Base-by-base conservation (phyloP, 2,797 vertebrate species). In the Helicolenus hilgendorfi region DNA sequence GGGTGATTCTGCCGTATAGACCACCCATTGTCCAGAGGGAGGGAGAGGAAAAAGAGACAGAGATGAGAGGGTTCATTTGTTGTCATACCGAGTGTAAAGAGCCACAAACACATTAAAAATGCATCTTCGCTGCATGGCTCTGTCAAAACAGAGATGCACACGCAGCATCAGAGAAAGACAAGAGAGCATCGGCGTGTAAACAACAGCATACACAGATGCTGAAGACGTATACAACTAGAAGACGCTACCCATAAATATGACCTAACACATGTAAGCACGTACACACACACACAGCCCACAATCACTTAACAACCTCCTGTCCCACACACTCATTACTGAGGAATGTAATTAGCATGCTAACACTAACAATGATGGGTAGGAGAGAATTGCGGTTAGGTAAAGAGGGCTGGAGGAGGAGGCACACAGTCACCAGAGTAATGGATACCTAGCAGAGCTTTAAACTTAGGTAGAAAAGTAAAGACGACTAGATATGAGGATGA, bases 311-410 rank as follows among this genome's bases (percentile, higher is more conserved):
- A 31, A 53, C 65, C 86, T 77, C 73, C 67, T 70, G 81, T 22
- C 56, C 72, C 79, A 88, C 82, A 73, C 65, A 84, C 84, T 94
- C 94, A 94, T 96, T 92, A 96, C 88, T 60, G 55, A 90, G 93
- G 89, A 96, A 96, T 91, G 93, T 90, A 92, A 91, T 93, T 95
- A 90, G 84, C 89, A 89, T 18, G 75, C 75, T 80, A 75, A 89
- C 79, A 26, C 88, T 90, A 95, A 94, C 84, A 77, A 64, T 80
- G 86, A 86, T 63, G 83, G 11, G 84, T 87, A 92, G 83, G 83
- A 79, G 87, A 89, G 90, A 86, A 87, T 24, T 78, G 70, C 7
- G 67, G 53, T 82, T 55, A 26, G 38, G 75, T 81, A 78, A 80
- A 86, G 77, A 84, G 56, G 15, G 62, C 11, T 35, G 56, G 24